Evolutionary conservation across 2,797 vertebrate species (phyloP), one percentile per base, ranked within the genome.

Genomic region (Atherinosoma microstoma): DNA sequence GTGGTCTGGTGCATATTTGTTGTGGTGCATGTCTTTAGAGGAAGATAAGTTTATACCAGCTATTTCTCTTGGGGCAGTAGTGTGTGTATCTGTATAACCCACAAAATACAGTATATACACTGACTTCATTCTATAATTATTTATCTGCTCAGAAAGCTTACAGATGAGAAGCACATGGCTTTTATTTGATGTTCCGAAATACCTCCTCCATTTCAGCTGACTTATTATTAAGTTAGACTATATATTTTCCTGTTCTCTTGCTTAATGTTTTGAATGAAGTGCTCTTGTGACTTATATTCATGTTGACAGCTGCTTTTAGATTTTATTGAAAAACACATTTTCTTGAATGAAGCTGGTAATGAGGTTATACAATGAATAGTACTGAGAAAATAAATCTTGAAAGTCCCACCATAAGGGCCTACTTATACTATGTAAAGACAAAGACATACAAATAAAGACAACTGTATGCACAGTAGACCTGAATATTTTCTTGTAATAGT

Each of bases 111-210:
- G 24, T 27, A 64, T 84, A 75, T 73, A 85, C 81, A 83, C 70
- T 76, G 74, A 78, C 70, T 70, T 68, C 35, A 77, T 79, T 75
- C 62, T 27, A 49, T 49, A 58, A 80, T 84, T 49, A 75, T 79
- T 73, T 66, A 67, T 82, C 34, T 60, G 61, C 73, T 75, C 66
- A 61, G 69, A 68, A 54, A 40, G 38, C 49, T 75, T 71, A 66
- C 63, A 84, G 75, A 83, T 84, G 76, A 78, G 69, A 86, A 85
- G 70, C 86, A 87, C 45, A 66, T 88, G 87, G 54, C n/a, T 78
- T 77, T 87, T 66, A 79, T 84, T 61, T 64, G 73, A 89, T 78
- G 75, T 73, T 36, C 75, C 34, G 32, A 61, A 34, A 73, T 66
- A 66, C 24, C 53, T 58, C 51, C 51, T 79, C 30, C 60, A 69